Conservation (phyloP, 2,113 vertebrate species). For the Coryphaenoides rupestris region DNA sequence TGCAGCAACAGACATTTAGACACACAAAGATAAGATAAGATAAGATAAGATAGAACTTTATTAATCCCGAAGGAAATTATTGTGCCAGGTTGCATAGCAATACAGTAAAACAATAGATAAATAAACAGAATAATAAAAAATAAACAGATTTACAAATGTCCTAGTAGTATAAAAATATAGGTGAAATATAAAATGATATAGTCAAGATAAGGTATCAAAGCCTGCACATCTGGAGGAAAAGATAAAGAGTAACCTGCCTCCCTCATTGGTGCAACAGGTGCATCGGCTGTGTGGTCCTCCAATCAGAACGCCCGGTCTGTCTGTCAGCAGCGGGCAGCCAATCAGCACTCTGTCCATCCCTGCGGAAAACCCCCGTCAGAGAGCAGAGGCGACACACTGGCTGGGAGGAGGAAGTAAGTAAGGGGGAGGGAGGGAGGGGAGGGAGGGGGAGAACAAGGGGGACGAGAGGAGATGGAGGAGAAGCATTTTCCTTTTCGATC, state of each 20-base stretch:
- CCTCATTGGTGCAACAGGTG: constrained; percentile 59
- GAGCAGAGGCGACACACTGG: constrained; percentile 67
- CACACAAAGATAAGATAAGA: no score
- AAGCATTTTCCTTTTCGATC: not conserved
- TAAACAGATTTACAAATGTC: no score
- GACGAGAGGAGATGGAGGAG: not conserved
- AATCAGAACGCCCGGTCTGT: constrained; percentile 60
- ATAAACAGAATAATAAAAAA: no score
- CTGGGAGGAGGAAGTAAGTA: constrained; percentile 79
- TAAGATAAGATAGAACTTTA: no score
- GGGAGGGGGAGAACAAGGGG: not conserved
- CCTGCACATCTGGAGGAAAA: no score
- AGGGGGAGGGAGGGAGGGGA: constrained; percentile 4
- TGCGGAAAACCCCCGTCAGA: constrained; percentile 61
- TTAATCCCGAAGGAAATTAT: no score
- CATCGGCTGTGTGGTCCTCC: constrained; percentile 77
- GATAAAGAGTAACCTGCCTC: no score
- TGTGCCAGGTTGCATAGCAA: no score
- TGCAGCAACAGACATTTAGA: constrained; percentile 3
- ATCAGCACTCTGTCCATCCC: constrained; percentile 59
- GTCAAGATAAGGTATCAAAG: no score
- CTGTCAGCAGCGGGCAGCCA: constrained; percentile 50
- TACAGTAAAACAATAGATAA: no score
- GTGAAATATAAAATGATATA: no score
- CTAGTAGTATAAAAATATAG: no score